A percentile compares a stretch with the other conserved stretches of the same genome.
phyloP scores from a whole-genome alignment of 2,113 vertebrate species.

The Anser brachyrhynchus region DNA sequence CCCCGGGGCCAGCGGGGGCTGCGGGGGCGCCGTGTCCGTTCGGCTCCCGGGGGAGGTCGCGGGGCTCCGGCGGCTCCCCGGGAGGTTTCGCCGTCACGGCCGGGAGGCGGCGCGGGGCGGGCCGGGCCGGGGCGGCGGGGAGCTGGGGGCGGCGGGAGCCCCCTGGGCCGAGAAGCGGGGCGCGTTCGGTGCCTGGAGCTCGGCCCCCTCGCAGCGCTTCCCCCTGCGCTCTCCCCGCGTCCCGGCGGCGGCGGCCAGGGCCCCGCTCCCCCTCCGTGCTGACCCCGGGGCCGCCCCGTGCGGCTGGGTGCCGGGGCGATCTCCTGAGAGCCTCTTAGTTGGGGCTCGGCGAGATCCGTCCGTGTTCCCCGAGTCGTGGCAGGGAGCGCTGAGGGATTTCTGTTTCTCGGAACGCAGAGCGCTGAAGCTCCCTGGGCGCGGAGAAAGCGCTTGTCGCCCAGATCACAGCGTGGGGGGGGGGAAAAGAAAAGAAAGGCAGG shows the following conservation, averaged over 20 bases:
- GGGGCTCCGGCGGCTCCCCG: too few species aligned
- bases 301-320: background rate
- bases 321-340: background rate
- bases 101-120: too few species aligned
- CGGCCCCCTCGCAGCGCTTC: background rate
- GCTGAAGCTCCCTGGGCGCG: accelerated
- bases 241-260: accelerated
- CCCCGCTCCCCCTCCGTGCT: accelerated
- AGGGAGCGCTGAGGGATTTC: accelerated
- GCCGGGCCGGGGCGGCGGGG: too few species aligned
- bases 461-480: background rate
- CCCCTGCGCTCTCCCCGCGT: accelerated
- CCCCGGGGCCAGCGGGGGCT: too few species aligned
- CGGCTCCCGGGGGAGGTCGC: too few species aligned
- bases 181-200: accelerated
- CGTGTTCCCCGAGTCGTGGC: background rate
- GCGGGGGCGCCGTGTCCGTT: too few species aligned
- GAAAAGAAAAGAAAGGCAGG: accelerated
- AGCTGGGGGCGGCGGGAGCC: too few species aligned
- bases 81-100: too few species aligned
- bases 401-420: accelerated
- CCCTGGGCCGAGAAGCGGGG: too few species aligned
- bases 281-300: background rate
- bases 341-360: background rate
- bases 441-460: background rate